Percentiles rank a stretch among this genome's conserved stretches.
These are phyloP conservation scores for Arbacia lixula DNA, from an alignment of 53 echinoderm and acorn worm species.

Conservation along the genomic window DNA sequence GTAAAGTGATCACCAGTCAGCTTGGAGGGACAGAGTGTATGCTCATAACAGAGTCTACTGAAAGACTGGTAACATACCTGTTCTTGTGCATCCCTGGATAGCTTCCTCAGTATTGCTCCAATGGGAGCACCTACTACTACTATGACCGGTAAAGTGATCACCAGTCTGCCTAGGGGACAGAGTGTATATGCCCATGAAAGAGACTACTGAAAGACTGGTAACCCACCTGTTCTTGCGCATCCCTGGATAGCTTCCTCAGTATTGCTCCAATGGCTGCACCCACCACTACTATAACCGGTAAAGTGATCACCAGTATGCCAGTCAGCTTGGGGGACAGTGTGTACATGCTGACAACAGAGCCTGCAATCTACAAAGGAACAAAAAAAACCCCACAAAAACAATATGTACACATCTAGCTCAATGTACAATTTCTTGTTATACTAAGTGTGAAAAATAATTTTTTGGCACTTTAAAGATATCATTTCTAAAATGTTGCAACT, in stretches of 20 bases:
- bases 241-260: slow-evolving; percentile 74
- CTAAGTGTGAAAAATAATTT: too few species aligned
- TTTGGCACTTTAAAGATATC: too few species aligned
- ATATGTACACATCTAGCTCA: not conserved
- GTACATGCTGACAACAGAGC: slow-evolving; percentile 76
- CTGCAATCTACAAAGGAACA: slow-evolving; percentile 63
- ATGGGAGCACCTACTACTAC: slow-evolving; percentile 79
- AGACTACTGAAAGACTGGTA: too few species aligned
- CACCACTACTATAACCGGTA: slow-evolving; percentile 84
- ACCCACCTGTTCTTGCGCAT: slow-evolving; percentile 92
- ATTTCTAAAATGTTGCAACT: too few species aligned
- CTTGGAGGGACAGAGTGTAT: slow-evolving; percentile 83
- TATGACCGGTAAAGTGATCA: slow-evolving; percentile 80
- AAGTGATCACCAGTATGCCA: slow-evolving; percentile 71
- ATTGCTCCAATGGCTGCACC: slow-evolving; percentile 78
- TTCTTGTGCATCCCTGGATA: slow-evolving; percentile 84
- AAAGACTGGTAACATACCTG: slow-evolving; percentile 77
- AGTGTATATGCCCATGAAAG: too few species aligned
- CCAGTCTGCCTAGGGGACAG: too few species aligned
- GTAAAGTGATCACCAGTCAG: slow-evolving; percentile 78
- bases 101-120: slow-evolving; percentile 75
- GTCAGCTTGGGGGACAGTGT: slow-evolving; percentile 89
- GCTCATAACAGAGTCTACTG: slow-evolving; percentile 69
- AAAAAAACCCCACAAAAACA: not conserved
- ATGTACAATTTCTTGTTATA: too few species aligned